Conservation (phyloP, 2,797 vertebrate genomes). For the Malurus splendens region DNA sequence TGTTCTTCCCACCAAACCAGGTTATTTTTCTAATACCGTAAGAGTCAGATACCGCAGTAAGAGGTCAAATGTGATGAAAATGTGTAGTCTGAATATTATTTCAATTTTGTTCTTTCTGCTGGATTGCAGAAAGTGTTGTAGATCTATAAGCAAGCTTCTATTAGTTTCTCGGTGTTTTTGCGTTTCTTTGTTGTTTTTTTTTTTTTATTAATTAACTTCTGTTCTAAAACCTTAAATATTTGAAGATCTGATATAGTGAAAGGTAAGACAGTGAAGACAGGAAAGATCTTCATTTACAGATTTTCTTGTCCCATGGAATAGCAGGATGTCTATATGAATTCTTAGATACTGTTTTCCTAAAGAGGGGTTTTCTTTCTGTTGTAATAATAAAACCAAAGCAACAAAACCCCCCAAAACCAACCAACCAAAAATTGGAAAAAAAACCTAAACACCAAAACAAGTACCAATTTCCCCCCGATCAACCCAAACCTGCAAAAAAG, state of each 20-base stretch:
- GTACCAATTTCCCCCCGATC: no score
- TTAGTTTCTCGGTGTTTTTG: background rate
- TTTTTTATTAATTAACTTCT: background rate
- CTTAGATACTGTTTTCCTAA: background rate
- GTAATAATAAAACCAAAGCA: background rate
- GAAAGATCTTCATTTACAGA: background rate
- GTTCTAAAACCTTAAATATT: background rate
- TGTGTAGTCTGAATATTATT: background rate
- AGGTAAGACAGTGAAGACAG: background rate
- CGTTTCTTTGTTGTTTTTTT: background rate
- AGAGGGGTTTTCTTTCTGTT: background rate
- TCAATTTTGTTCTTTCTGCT: background rate
- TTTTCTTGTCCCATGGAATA: background rate
- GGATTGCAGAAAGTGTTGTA: background rate
- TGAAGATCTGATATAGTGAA: background rate
- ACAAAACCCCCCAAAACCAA: background rate
- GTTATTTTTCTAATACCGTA: slow-evolving; percentile 3
- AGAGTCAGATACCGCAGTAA: background rate
- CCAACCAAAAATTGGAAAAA: background rate
- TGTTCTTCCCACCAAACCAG: background rate
- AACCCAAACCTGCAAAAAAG: background rate
- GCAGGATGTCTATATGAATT: background rate
- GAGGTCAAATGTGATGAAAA: slow-evolving; percentile 12
- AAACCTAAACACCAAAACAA: background rate
- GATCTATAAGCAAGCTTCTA: background rate